Conservation (phyloP, 2,797 vertebrate genomes). For the Oryzias sinensis region DNA sequence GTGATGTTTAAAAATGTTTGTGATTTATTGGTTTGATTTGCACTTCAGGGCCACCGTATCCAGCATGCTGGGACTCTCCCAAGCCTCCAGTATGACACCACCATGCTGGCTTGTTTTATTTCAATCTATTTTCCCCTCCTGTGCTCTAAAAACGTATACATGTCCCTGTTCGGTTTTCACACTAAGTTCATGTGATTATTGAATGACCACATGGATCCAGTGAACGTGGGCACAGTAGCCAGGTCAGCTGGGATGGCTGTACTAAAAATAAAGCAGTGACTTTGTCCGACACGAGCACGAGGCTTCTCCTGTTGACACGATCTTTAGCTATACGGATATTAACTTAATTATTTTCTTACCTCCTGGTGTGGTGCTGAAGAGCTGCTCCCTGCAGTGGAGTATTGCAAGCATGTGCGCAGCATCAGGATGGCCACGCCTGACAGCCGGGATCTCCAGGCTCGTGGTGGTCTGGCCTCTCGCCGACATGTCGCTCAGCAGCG, state of each 20-base stretch:
- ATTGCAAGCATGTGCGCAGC: conserved; percentile 84
- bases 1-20: no score
- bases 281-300: conserved; percentile 1
- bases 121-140: no score
- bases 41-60: neutral
- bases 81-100: neutral
- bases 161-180: neutral
- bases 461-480: conserved; percentile 73
- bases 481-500: conserved; percentile 70
- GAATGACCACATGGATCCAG: conserved; percentile 1
- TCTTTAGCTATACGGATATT: neutral
- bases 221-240: conserved; percentile 58
- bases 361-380: conserved; percentile 91
- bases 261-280: conserved; percentile 50
- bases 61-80: conserved; percentile 10
- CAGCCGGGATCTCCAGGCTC: conserved; percentile 82
- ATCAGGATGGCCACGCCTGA: conserved; percentile 80
- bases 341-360: conserved; percentile 58
- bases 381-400: conserved; percentile 84
- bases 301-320: neutral
- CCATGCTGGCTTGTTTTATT: no score
- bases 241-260: conserved; percentile 22
- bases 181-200: no score
- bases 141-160: neutral
- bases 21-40: no score